Evolutionary conservation across 2,113 vertebrate species (phyloP).

Genomic region (Baryphthengus martii): DNA sequence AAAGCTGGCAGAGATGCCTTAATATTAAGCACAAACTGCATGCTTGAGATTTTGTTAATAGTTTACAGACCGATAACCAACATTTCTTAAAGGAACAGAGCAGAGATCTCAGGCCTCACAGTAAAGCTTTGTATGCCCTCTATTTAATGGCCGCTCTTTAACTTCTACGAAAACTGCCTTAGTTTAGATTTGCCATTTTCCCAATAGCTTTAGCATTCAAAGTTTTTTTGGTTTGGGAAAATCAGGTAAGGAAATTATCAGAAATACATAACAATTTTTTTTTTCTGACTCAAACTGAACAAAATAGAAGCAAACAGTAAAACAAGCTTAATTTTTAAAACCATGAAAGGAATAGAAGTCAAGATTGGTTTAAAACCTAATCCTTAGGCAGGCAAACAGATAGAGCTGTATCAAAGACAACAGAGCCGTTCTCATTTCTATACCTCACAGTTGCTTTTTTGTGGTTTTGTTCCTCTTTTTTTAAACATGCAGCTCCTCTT

Average conservation of each 20-base stretch:
- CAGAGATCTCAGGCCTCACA: background rate
- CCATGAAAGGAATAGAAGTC: background rate
- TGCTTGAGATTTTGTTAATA: background rate
- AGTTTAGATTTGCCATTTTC: background rate
- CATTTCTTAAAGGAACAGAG: background rate
- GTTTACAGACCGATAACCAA: background rate
- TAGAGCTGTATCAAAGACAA: background rate
- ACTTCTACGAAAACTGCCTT: background rate
- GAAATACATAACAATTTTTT: background rate
- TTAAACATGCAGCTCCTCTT: background rate
- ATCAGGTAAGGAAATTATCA: background rate
- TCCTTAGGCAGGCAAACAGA: background rate
- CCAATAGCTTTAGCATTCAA: background rate
- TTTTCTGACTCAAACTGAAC: background rate
- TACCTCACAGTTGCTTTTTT: background rate
- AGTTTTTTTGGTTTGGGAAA: background rate
- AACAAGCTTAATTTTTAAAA: background rate
- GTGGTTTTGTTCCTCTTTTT: background rate
- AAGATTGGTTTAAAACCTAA: background rate
- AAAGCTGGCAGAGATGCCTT: background rate
- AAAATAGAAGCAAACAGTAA: background rate
- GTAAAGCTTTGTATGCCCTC: background rate
- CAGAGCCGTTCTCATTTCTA: background rate
- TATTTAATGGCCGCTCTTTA: background rate
- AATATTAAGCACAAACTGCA: background rate